These are phyloP conservation scores for Ceratina calcarata DNA, from an alignment of 1,140 invertebrate species.

Conservation along the genomic window DNA sequence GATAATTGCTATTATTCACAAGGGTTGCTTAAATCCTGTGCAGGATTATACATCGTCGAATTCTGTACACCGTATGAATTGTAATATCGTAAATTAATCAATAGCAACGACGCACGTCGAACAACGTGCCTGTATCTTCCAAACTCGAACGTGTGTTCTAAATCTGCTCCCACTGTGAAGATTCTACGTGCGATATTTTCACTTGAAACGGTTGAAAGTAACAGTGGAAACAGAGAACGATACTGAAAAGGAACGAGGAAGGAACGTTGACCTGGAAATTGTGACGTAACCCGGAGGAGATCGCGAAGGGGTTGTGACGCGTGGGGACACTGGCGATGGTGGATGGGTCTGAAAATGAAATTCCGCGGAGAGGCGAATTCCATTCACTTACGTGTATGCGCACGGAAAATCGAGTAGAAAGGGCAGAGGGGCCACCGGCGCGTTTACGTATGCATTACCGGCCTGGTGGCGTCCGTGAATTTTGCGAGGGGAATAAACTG, in stretches of 20 bases:
- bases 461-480: slow-evolving; percentile 25
- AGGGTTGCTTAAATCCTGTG: too few species aligned
- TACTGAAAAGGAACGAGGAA: not conserved
- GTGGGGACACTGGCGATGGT: slow-evolving; percentile 50
- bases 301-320: not conserved
- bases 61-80: too few species aligned
- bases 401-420: slow-evolving; percentile 46
- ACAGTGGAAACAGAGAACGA: not conserved
- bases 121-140: too few species aligned
- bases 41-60: too few species aligned
- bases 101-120: too few species aligned
- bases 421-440: not conserved
- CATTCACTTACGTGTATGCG: slow-evolving; percentile 58
- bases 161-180: too few species aligned
- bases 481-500: slow-evolving; percentile 56
- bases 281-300: slow-evolving; percentile 51
- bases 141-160: too few species aligned
- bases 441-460: slow-evolving; percentile 49
- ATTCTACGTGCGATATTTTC: too few species aligned
- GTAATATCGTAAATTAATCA: too few species aligned
- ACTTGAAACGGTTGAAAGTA: too few species aligned
- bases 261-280: slow-evolving; percentile 49
- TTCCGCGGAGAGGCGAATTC: slow-evolving; percentile 65
- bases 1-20: too few species aligned
- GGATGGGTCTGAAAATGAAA: slow-evolving; percentile 70